phyloP scores from a whole-genome alignment of 2,888 invertebrate genomes.

The Pocota personata region DNA sequence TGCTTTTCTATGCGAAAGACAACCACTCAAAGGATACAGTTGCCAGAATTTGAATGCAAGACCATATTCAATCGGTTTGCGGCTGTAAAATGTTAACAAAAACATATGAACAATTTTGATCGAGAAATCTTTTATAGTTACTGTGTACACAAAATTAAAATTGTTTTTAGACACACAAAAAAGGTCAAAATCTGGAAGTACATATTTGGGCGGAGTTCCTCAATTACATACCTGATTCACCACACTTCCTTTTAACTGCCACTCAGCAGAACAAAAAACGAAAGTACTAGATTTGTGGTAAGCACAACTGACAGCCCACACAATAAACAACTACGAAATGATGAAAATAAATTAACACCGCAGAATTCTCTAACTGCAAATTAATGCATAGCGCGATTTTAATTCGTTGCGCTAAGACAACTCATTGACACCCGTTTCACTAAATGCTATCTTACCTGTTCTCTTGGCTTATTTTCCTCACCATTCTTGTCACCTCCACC shows the following conservation, averaged over 20 bases:
- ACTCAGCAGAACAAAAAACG: neutral
- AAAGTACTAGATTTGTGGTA: conserved; percentile 45
- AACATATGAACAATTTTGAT: too few relatives aligned
- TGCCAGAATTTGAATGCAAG: too few relatives aligned
- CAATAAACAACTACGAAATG: conserved; percentile 17
- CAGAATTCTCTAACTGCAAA: neutral
- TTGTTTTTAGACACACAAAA: too few relatives aligned
- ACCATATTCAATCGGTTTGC: too few relatives aligned
- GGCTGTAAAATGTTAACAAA: too few relatives aligned
- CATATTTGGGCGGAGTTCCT: too few relatives aligned
- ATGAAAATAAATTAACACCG: neutral
- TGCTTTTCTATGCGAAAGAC: too few relatives aligned
- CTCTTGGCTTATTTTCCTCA: neutral
- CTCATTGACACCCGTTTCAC: neutral
- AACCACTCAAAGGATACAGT: too few relatives aligned
- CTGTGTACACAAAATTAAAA: too few relatives aligned
- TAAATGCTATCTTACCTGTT: neutral
- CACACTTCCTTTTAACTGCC: neutral
- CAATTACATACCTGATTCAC: conserved; percentile 1
- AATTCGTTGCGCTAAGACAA: neutral
- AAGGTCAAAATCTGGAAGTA: too few relatives aligned
- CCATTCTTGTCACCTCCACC: neutral
- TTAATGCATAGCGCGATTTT: neutral
- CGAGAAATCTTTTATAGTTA: too few relatives aligned
- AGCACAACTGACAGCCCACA: conserved; percentile 16